These are phyloP conservation scores for Apogon hyalosoma DNA, from an alignment of 2,797 vertebrate species.

Conservation along the genomic window DNA sequence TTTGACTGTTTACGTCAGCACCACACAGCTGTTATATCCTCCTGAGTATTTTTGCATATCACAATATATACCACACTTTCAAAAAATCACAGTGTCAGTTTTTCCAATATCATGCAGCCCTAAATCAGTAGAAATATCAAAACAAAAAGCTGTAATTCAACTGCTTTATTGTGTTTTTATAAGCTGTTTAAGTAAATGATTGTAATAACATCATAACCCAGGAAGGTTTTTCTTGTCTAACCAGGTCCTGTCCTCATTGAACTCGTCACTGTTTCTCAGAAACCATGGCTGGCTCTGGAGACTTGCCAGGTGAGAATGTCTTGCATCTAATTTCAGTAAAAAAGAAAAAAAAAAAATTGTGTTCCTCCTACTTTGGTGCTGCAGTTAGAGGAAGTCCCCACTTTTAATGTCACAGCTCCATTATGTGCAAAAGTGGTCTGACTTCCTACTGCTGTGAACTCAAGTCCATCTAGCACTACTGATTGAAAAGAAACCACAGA, in stretches of 20 bases:
- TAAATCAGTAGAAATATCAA: too few relatives aligned
- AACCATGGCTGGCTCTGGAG: constrained; percentile 77
- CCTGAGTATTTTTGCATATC: too few relatives aligned
- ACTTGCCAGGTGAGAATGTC: constrained; percentile 73
- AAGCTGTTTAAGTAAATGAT: background rate
- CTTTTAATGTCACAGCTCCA: background rate
- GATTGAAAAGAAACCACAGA: background rate
- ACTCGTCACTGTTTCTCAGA: constrained; percentile 8
- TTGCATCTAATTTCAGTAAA: background rate
- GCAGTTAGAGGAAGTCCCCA: background rate
- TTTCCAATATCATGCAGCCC: too few relatives aligned
- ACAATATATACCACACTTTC: too few relatives aligned
- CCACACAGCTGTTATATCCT: too few relatives aligned
- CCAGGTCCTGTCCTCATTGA: constrained; percentile 43
- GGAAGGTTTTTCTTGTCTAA: background rate
- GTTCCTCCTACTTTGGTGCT: background rate
- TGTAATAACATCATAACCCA: background rate
- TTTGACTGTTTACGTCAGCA: too few relatives aligned
- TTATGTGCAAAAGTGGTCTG: background rate
- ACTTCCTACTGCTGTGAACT: background rate
- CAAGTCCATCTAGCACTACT: background rate
- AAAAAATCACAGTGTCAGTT: too few relatives aligned
- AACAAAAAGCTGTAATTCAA: too few relatives aligned
- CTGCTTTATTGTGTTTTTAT: background rate
- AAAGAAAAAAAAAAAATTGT: too few relatives aligned